phyloP scores from a whole-genome alignment of 2,113 vertebrate genomes.

The Toxotes chatareus region DNA sequence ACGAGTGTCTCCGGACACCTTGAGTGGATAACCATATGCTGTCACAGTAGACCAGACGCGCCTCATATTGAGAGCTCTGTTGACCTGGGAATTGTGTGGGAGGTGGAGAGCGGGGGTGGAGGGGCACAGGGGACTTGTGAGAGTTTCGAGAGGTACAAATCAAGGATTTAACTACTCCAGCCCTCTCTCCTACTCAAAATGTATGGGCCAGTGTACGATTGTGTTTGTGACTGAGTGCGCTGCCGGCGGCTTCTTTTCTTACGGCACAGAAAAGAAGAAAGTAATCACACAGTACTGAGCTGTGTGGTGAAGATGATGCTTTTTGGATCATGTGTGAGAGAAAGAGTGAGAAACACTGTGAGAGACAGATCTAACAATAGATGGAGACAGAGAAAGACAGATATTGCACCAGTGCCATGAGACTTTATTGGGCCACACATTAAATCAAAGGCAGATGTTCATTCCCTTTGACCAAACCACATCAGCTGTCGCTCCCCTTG shows the following conservation, averaged over 20 bases:
- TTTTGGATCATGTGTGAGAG: constrained; percentile 18
- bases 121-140: constrained; percentile 75
- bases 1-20: constrained; percentile 75
- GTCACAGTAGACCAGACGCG: constrained; percentile 82
- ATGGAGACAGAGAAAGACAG: constrained; percentile 46
- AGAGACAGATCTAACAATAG: constrained; percentile 43
- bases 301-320: constrained; percentile 5
- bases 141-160: constrained; percentile 83
- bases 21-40: constrained; percentile 87
- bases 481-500: constrained; percentile 79
- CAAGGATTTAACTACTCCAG: constrained; percentile 82
- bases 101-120: constrained; percentile 77
- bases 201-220: constrained; percentile 27
- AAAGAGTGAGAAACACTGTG: constrained; percentile 7
- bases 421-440: constrained; percentile 71
- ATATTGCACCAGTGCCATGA: constrained; percentile 52
- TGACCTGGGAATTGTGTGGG: constrained; percentile 86
- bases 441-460: constrained; percentile 82
- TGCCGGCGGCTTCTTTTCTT: background rate
- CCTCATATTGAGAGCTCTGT: constrained; percentile 81
- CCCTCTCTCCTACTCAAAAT: constrained; percentile 55
- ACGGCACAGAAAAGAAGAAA: constrained; percentile 1
- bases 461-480: constrained; percentile 68
- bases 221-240: constrained; percentile 9
- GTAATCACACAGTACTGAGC: background rate